Percentiles rank a stretch among this genome's conserved stretches.
Evolutionary conservation across 2,113 vertebrate genomes (phyloP).

Genomic region (Dendrocopos noguchii): DNA sequence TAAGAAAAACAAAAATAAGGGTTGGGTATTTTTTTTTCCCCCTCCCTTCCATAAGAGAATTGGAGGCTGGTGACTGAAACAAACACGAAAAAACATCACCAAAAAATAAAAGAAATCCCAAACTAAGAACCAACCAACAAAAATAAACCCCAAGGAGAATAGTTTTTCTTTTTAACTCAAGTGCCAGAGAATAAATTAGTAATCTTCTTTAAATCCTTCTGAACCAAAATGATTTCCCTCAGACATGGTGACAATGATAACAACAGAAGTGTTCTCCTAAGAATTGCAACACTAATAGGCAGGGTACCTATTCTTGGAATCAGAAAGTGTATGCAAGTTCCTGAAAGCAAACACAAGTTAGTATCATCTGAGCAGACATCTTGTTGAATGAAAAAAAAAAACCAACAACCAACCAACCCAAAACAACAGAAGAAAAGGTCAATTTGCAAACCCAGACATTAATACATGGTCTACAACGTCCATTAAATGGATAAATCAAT

Average conservation of each 20-base stretch:
- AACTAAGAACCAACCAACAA: no score
- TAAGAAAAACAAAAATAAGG: neutral
- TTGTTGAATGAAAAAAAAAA: constrained; percentile 48
- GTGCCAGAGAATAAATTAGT: constrained; percentile 60
- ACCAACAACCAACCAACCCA: no score
- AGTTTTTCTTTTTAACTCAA: constrained; percentile 58
- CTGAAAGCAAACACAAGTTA: constrained; percentile 60
- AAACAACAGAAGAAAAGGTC: no score
- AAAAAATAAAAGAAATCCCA: no score
- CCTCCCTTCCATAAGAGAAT: constrained; percentile 53
- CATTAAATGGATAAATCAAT: constrained; percentile 59
- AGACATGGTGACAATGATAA: constrained; percentile 10
- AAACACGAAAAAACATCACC: no score
- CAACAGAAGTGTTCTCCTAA: constrained; percentile 49
- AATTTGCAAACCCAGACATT: constrained; percentile 59
- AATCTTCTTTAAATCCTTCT: constrained; percentile 65
- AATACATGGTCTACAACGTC: constrained; percentile 55
- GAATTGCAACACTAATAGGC: constrained; percentile 57
- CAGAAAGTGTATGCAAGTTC: constrained; percentile 44
- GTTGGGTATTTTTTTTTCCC: no score
- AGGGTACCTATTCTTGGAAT: constrained; percentile 51
- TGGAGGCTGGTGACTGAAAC: constrained; percentile 35
- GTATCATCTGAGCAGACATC: constrained; percentile 63
- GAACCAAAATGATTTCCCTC: constrained; percentile 46
- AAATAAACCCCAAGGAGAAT: neutral